Evolutionary conservation across 2,888 invertebrate genomes (phyloP).

Genomic region (Drosophila rellima): DNA sequence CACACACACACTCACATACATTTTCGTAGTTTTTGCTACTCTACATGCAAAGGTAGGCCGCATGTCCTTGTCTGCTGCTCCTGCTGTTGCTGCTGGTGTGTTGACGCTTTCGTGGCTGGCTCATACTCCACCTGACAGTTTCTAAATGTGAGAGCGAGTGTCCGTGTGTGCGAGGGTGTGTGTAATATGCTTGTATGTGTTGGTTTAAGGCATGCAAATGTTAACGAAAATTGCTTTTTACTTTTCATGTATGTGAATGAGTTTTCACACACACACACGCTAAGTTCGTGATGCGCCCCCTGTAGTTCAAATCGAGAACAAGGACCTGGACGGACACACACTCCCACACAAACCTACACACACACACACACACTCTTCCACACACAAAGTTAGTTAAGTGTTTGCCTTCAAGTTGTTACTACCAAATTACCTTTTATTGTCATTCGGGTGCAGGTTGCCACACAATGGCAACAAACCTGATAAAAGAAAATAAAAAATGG

Average conservation of each 20-base stretch:
- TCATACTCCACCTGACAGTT: slow-evolving; percentile 13
- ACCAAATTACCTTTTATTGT: slow-evolving; percentile 79
- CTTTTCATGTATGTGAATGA: slow-evolving; percentile 71
- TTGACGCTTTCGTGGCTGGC: slow-evolving; percentile 11
- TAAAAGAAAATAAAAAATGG: slow-evolving; percentile 35
- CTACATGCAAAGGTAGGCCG: slow-evolving; percentile 67
- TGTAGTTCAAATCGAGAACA: slow-evolving; percentile 25
- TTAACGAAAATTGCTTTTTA: slow-evolving; percentile 82
- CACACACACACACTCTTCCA: slow-evolving; percentile 20
- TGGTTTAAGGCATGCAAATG: slow-evolving; percentile 80
- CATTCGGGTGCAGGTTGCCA: slow-evolving; percentile 38
- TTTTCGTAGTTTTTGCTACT: slow-evolving; percentile 64
- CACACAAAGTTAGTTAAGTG: slow-evolving; percentile 71
- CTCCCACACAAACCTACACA: slow-evolving; percentile 18
- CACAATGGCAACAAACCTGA: slow-evolving; percentile 58
- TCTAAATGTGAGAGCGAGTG: neutral
- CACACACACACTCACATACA: slow-evolving; percentile 12
- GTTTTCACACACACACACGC: slow-evolving; percentile 42
- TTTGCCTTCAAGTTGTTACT: slow-evolving; percentile 77
- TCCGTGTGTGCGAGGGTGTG: slow-evolving; percentile 62
- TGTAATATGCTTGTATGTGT: slow-evolving; percentile 48
- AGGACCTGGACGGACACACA: slow-evolving; percentile 29
- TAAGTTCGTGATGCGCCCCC: slow-evolving; percentile 41
- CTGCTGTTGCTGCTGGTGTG: slow-evolving; percentile 16
- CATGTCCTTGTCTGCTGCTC: slow-evolving; percentile 50